Percentiles rank a stretch among this genome's conserved stretches.
These are phyloP conservation scores for Ochropacha duplaris DNA, from an alignment of 2,888 invertebrate genomes.

Conservation along the genomic window DNA sequence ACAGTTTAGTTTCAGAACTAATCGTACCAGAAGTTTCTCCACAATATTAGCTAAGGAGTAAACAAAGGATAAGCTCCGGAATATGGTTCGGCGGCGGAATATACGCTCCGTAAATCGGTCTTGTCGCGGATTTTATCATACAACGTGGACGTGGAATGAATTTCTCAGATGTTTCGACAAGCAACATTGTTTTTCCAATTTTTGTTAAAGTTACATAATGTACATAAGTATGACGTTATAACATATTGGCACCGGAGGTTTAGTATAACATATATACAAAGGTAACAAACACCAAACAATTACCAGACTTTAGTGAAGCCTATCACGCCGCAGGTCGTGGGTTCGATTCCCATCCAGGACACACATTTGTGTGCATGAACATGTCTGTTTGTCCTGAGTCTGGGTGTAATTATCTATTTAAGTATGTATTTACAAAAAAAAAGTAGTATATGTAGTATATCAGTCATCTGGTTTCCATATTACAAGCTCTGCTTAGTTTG, in stretches of 20 bases:
- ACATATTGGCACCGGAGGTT: too few species aligned
- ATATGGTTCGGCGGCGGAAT: conserved; percentile 55
- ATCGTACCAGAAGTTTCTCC: conserved; percentile 16
- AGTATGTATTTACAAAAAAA: too few species aligned
- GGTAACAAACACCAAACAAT: neutral
- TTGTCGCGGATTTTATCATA: conserved; percentile 42
- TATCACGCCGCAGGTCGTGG: too few species aligned
- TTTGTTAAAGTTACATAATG: neutral
- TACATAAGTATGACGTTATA: too few species aligned
- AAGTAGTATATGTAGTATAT: too few species aligned
- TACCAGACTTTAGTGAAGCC: conserved; percentile 14
- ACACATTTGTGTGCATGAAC: too few species aligned
- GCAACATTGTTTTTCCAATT: conserved; percentile 20
- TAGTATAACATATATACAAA: too few species aligned
- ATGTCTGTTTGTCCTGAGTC: too few species aligned
- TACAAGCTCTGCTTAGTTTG: too few species aligned
- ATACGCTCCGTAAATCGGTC: conserved; percentile 48
- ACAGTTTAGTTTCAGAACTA: conserved; percentile 4
- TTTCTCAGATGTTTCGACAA: conserved; percentile 24
- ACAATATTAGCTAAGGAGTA: conserved; percentile 33
- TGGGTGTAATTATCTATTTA: too few species aligned
- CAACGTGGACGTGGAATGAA: conserved; percentile 55
- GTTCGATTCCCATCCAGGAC: too few species aligned
- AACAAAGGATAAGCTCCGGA: conserved; percentile 57
- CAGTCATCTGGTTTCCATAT: too few species aligned